These are phyloP conservation scores for Tricholaema leucomelas DNA, from an alignment of 2,113 vertebrate genomes.

Conservation along the genomic window DNA sequence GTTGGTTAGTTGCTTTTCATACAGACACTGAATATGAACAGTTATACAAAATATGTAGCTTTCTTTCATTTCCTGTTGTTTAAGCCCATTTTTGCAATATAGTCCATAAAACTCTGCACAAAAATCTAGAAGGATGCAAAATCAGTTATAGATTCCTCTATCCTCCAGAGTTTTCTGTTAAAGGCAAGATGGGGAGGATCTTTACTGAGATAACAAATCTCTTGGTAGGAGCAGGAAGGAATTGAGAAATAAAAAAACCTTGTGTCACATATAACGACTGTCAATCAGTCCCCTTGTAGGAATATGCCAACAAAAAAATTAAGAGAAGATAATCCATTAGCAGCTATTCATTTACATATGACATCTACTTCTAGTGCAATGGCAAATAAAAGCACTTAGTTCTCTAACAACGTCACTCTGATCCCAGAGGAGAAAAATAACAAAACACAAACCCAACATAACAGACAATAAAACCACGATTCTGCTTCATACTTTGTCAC, in stretches of 20 bases:
- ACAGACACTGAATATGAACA: neutral
- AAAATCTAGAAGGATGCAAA: neutral
- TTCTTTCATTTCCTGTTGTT: neutral
- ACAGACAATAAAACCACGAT: neutral
- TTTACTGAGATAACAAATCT: neutral
- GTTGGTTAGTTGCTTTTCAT: neutral
- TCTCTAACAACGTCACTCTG: neutral
- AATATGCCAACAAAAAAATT: neutral
- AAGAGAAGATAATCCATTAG: neutral
- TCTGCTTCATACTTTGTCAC: neutral
- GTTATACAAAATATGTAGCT: neutral
- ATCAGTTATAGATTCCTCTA: neutral
- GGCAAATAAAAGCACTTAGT: neutral
- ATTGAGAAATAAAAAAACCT: neutral
- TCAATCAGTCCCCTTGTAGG: neutral
- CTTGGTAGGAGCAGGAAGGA: neutral
- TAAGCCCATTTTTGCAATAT: neutral
- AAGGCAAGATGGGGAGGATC: neutral
- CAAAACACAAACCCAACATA: neutral
- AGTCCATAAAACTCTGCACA: neutral
- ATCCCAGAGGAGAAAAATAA: rapidly evolving
- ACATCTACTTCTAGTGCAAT: neutral
- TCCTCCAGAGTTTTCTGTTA: neutral
- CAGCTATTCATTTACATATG: neutral
- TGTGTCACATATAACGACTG: neutral